Conservation (phyloP, 2,797 vertebrate genomes). For the Botia almorhae region DNA sequence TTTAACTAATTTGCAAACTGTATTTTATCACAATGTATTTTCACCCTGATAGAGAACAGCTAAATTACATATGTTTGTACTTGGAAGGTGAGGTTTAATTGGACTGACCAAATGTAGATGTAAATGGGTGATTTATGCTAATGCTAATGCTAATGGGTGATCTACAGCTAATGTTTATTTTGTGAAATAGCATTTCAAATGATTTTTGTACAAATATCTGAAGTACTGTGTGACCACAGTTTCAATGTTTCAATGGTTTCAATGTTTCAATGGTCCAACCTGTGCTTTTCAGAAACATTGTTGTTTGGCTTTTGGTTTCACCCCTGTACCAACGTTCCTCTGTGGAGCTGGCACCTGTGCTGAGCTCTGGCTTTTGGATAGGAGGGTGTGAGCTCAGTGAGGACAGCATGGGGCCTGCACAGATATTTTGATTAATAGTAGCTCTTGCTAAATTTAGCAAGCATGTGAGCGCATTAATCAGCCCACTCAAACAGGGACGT, state of each 20-base stretch:
- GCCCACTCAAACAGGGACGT: slow-evolving; percentile 66
- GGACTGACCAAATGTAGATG: too few relatives aligned
- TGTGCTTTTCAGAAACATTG: not conserved
- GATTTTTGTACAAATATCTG: not conserved
- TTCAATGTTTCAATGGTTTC: too few relatives aligned
- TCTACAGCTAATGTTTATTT: too few relatives aligned
- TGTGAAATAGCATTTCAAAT: too few relatives aligned
- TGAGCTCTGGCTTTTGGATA: slow-evolving; percentile 48
- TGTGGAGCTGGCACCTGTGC: slow-evolving; percentile 45
- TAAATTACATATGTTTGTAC: too few relatives aligned
- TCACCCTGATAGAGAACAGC: too few relatives aligned
- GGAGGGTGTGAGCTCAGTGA: slow-evolving; percentile 32
- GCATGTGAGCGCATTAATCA: slow-evolving; percentile 72
- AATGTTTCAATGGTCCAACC: not conserved
- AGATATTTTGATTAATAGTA: slow-evolving; percentile 73
- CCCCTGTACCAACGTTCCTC: slow-evolving; percentile 43
- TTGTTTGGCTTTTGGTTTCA: slow-evolving; percentile 25
- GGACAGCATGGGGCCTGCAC: slow-evolving; percentile 61
- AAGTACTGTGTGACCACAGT: too few relatives aligned
- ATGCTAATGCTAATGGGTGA: too few relatives aligned
- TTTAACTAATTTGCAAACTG: too few relatives aligned
- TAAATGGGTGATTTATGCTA: too few relatives aligned
- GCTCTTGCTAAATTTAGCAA: slow-evolving; percentile 76
- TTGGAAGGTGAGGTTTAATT: too few relatives aligned
- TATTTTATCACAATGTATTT: too few relatives aligned